Base-by-base conservation (phyloP, 2,888 invertebrate genomes). In the Ormyrus rosae region DNA sequence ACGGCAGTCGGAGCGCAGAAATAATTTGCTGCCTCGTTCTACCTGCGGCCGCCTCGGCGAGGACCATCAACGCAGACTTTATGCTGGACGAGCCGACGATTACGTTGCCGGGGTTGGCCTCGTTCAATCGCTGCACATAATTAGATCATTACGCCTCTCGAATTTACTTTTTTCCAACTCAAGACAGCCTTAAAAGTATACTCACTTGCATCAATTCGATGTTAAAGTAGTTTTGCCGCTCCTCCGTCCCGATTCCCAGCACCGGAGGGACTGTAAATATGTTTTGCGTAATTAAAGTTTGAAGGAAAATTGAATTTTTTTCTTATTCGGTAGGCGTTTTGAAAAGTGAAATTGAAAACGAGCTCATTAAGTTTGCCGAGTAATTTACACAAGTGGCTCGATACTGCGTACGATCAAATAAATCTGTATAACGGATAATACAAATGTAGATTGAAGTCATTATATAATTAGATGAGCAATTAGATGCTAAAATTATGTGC, bases 21-120 rank as follows among this genome's bases (percentile, higher is more conserved):
- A 92, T 89, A 72, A 95, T 92, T 91, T 95, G 93, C 8, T 90
- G 87, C 5, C 93, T 93, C 10, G 94, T 93, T 0, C 85, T 84
- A 5, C 93, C 94, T 9, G 86, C 87, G 0, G 94, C 92, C 34
- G 94, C 95, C 90, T 95, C 95, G 64, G 94, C 87, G 60, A 95
- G 84, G 92, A 94, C 92, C 6, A 93, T 93, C 68, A 95, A 87
- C 0, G 93, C 92, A 0, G 93, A 91, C 88, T 94, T 95, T 48
- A 94, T 91, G 86, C 94, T 94, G 78, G 93, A 92, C 13, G 95
- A 94, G n/a, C 95, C 95, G 3, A 94, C 88, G 86, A 95, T 91
- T 53, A 94, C 91, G 86, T 95, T 95, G 46, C 93, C 93, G 82
- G 64, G 73, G 84, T 61, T 19, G 5, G 46, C 34, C 13, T 71